These are phyloP conservation scores for Doris montereyensis DNA, from an alignment of 2,888 invertebrate species.

Conservation along the genomic window DNA sequence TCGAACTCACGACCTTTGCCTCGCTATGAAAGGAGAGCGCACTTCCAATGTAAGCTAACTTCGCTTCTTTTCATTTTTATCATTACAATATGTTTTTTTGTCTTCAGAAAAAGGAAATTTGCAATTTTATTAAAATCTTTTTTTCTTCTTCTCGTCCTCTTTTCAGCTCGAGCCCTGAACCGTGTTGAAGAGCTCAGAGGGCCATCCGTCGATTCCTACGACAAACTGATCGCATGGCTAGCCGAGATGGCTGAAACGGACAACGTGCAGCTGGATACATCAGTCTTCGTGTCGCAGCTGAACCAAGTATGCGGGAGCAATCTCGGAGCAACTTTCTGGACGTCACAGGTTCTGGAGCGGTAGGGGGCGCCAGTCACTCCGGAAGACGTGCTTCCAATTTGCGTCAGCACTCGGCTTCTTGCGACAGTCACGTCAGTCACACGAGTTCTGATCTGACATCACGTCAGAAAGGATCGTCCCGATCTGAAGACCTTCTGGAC, in stretches of 20 bases:
- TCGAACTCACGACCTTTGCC: no score
- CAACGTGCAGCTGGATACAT: constrained; percentile 50
- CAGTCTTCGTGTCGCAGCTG: constrained; percentile 53
- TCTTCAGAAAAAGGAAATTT: no score
- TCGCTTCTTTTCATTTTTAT: not conserved
- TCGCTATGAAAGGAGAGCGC: no score
- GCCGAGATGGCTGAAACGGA: constrained; percentile 61
- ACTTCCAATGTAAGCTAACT: no score
- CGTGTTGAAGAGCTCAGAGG: constrained; percentile 46
- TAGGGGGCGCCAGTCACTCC: not conserved
- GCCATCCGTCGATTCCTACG: constrained; percentile 52
- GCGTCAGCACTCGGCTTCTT: constrained; percentile 48
- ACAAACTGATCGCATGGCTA: constrained; percentile 60
- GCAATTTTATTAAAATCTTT: not conserved
- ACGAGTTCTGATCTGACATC: constrained; percentile 47
- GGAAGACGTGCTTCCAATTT: constrained; percentile 13
- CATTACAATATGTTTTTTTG: no score
- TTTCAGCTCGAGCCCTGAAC: constrained; percentile 44
- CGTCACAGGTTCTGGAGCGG: not conserved
- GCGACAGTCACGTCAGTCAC: constrained; percentile 46
- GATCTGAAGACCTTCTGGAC: constrained; percentile 46
- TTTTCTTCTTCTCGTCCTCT: not conserved
- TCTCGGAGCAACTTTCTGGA: constrained; percentile 1
- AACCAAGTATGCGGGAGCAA: constrained; percentile 42
- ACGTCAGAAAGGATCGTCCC: constrained; percentile 29